A percentile compares a stretch with the other conserved stretches of the same genome.
phyloP scores from a whole-genome alignment of 1,140 invertebrate species.

The Oryzaephilus surinamensis region DNA sequence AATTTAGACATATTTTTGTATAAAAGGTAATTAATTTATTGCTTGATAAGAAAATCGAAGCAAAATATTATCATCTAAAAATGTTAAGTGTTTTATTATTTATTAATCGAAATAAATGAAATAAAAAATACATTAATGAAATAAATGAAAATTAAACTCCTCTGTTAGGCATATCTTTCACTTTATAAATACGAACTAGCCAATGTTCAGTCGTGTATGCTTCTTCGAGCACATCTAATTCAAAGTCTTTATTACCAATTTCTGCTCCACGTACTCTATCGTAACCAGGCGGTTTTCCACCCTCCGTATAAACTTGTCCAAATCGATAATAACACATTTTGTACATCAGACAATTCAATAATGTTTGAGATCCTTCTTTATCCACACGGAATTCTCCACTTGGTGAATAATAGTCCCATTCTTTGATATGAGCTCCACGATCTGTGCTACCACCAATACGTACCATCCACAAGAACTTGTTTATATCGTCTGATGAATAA shows the following conservation, averaged over 20 bases:
- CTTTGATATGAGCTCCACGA: slow-evolving; percentile 86
- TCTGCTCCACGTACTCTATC: slow-evolving; percentile 84
- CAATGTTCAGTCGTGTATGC: slow-evolving; percentile 94
- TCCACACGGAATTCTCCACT: slow-evolving; percentile 92
- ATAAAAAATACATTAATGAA: slow-evolving; percentile 5
- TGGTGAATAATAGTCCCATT: slow-evolving; percentile 91
- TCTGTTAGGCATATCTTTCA: slow-evolving; percentile 79
- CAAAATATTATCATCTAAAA: neutral
- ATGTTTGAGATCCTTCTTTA: slow-evolving; percentile 71
- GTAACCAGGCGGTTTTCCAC: slow-evolving; percentile 77
- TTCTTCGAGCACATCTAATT: slow-evolving; percentile 84
- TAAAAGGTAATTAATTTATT: neutral
- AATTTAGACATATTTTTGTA: neutral
- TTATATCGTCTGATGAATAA: slow-evolving; percentile 98
- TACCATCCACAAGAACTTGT: slow-evolving; percentile 99
- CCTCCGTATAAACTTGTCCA: slow-evolving; percentile 87
- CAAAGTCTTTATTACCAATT: slow-evolving; percentile 93
- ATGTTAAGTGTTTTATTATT: neutral
- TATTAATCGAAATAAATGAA: slow-evolving; percentile 10
- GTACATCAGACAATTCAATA: slow-evolving; percentile 92
- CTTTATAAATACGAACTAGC: slow-evolving; percentile 91
- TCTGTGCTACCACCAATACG: slow-evolving; percentile 93
- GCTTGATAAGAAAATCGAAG: neutral
- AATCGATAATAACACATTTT: slow-evolving; percentile 95
- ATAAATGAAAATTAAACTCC: slow-evolving; percentile 48